Evolutionary conservation across 2,888 invertebrate genomes (phyloP).

Genomic region (Eupithecia pulchellata): DNA sequence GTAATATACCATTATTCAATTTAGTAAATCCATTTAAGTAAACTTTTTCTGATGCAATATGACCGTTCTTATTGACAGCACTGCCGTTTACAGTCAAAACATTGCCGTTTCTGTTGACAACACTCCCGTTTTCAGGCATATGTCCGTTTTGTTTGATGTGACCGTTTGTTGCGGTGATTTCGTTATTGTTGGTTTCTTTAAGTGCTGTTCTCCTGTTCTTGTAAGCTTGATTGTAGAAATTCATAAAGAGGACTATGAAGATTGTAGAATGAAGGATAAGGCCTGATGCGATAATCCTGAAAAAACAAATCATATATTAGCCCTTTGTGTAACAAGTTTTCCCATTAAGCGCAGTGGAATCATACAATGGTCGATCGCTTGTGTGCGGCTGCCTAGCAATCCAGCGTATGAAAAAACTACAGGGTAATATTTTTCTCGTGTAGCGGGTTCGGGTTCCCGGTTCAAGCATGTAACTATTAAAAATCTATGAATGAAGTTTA

Average conservation of each 20-base stretch:
- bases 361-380: no score
- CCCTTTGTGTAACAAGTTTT: background rate
- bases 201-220: slow-evolving; percentile 61
- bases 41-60: slow-evolving; percentile 46
- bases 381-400: no score
- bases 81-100: slow-evolving; percentile 45
- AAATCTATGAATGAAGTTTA: no score
- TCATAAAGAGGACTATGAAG: slow-evolving; percentile 95
- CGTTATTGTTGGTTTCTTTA: slow-evolving; percentile 56
- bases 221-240: slow-evolving; percentile 96
- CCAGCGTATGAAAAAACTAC: no score
- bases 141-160: slow-evolving; percentile 45
- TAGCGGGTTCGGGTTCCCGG: no score
- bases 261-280: slow-evolving; percentile 92
- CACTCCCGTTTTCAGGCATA: slow-evolving; percentile 40
- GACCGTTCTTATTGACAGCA: slow-evolving; percentile 48
- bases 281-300: slow-evolving; percentile 88
- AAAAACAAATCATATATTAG: slow-evolving; percentile 27
- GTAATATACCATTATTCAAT: slow-evolving; percentile 1
- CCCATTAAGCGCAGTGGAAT: no score
- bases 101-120: slow-evolving; percentile 48
- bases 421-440: no score
- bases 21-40: slow-evolving; percentile 18
- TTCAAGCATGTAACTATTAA: no score
- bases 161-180: slow-evolving; percentile 41